phyloP scores from a whole-genome alignment of 1,140 invertebrate genomes.

The honey bee (Apis mellifera) region Amel_HAv3.1 CM009936.2:10375001-10375500 shows the following conservation, averaged over 20 bases:
- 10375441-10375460: not conserved
- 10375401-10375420: not conserved
- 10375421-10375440: not conserved
- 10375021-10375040: not conserved
- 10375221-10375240: too few relatives aligned
- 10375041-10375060: not conserved
- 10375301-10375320: not conserved
- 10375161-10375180: not conserved
- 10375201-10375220: not conserved
- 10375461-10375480: not conserved
- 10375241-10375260: not conserved
- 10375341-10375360: not conserved
- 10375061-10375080: constrained; percentile 26
- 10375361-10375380: not conserved
- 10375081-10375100: constrained; percentile 20
- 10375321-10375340: not conserved
- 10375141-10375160: constrained; percentile 19
- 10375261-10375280: not conserved
- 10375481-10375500: not conserved
- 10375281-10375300: not conserved
- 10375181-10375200: not conserved
- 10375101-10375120: not conserved
- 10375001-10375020: not conserved
- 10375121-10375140: not conserved
- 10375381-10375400: too few relatives aligned